Base-by-base conservation (phyloP, 2,113 vertebrate species). In the Pampusana beccarii region DNA sequence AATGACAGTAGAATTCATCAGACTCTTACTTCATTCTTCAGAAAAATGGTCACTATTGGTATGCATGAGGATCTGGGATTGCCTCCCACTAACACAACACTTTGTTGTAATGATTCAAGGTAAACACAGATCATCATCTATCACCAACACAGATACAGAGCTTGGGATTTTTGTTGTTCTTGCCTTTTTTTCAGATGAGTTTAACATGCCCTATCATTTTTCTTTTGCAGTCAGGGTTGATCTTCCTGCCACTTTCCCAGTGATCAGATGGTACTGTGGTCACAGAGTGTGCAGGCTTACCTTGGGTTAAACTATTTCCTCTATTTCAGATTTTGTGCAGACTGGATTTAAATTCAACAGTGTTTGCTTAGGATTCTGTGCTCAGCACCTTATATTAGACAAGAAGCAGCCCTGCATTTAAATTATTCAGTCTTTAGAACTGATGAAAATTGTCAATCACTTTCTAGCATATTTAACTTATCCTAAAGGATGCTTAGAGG, bases 401-500 rank as follows among this genome's bases (percentile, higher is more conserved):
- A 23, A 95, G 72, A 61, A 90, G 82, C 40, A 66, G n/a, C 19
- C 44, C 20, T 70, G 78, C 61, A 94, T 95, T 91, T 89, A 93
- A 93, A 93, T 94, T 91, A 95, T 92, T 89, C 83, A 86, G 48
- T 89, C 66, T 91, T 92, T 85, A 91, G 54, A 80, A 79, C 92
- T 92, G 88, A 96, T 93, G 92, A 93, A 97, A 96, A 93, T 93
- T 94, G 86, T 96, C 92, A 87, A 46, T 95, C 88, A 80, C 58
- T 21, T 94, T 78, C 51, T 53, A 77, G 58, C 73, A 62, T 65
- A 94, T 89, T 94, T 96, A 94, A 73, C 73, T 86, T 92, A 56
- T 66, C 80, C 86, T 91, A 54, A 86, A 91, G 70, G 65, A 61
- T 96, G 91, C 95, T 96, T 95, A 86, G 53, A 85, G 91, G 77